Conservation (phyloP, 2,888 invertebrate genomes). For the Pammene fasciana region DNA sequence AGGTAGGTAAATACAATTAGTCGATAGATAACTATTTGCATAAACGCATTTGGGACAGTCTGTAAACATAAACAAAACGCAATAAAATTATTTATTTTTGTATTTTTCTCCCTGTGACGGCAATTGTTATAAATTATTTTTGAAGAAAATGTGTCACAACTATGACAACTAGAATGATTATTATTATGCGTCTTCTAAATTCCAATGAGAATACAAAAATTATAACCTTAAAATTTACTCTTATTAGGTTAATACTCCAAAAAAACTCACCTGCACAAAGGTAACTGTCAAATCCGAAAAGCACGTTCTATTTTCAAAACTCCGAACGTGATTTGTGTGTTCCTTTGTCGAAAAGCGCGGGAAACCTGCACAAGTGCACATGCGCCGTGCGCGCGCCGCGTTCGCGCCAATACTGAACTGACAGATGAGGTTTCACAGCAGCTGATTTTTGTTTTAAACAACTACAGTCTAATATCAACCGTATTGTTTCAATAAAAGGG, state of each 20-base stretch:
- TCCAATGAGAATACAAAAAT: background rate
- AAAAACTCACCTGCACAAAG: slow-evolving; percentile 18
- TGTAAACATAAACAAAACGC: no score
- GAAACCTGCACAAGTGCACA: slow-evolving; percentile 50
- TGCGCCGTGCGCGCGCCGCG: slow-evolving; percentile 59
- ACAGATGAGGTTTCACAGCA: slow-evolving; percentile 60
- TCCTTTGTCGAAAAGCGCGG: slow-evolving; percentile 48
- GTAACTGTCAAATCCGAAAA: background rate
- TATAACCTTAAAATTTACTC: background rate
- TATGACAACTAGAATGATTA: background rate
- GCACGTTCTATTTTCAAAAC: slow-evolving; percentile 33
- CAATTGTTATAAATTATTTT: no score
- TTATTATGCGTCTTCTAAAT: background rate
- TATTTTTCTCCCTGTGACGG: no score
- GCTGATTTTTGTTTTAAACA: slow-evolving; percentile 59
- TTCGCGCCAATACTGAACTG: slow-evolving; percentile 71
- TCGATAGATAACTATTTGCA: no score
- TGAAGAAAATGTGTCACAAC: no score
- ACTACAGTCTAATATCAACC: slow-evolving; percentile 21
- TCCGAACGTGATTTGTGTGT: slow-evolving; percentile 37
- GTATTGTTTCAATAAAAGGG: background rate
- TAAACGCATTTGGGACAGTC: no score
- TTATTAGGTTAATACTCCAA: background rate
- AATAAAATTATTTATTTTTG: background rate
- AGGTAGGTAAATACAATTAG: no score